Evolutionary conservation across 2,888 invertebrate species (phyloP), one percentile per base, ranked within the genome.

Genomic region (Lepetodrilus schrolli): DNA sequence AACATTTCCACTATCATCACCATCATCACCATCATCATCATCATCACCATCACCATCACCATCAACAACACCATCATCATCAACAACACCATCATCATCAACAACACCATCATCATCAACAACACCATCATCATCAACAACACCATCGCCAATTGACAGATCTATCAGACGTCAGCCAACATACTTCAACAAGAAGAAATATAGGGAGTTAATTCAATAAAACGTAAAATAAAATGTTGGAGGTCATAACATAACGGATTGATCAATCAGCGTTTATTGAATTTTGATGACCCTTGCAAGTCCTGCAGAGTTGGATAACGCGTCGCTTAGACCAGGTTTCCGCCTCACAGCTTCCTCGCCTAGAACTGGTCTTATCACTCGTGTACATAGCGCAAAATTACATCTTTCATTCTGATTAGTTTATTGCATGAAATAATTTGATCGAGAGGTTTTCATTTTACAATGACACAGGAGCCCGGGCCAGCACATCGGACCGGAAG

Each of bases 371-470:
- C 58, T 58, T 58, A 58, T 58, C 58, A 17, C 30, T 26, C 26
- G 17, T 34, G 17, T 30, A 26, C 58, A 58, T 34, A n/a, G n/a
- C 23, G 58, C 30, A 23, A 30, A 17, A 23, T 34, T 34, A n/a
- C 58, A 58, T 58, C 58, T 21, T 58, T 58, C 58, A 58, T 34
- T 17, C 30, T 13, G 34, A 34, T 58, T 58, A 13, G 8, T 58
- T 58, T 58, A 58, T 58, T 58, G 58, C 58, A 21, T 58, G 13
- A 58, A 8, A n/a, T 26, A 30, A 30, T 30, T 58, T 58, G 26
- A 58, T 58, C 34, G 58, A 58, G 58, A 26, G 34, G 58, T 58
- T 58, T 58, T 58, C 58, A 58, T 21, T 58, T 58, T 58, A 30
- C 34, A 34, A 30, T 58, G 58, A 58, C 58, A 58, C 7, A 58